Base-by-base conservation (phyloP, 2,888 invertebrate genomes). In the Yponomeuta evonymella region DNA sequence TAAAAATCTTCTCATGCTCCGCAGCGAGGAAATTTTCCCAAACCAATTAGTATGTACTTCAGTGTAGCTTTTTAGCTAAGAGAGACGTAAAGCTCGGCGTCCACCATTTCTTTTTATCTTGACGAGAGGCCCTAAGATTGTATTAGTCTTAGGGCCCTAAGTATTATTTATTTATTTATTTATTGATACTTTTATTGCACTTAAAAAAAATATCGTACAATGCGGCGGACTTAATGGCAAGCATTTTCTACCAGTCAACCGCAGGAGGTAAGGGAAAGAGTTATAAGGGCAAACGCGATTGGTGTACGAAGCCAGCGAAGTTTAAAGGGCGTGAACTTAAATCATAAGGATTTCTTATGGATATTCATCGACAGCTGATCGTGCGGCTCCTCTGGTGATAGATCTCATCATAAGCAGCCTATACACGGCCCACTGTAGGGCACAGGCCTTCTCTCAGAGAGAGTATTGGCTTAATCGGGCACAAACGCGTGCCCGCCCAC, bases 101-200 rank as follows among this genome's bases (percentile, higher is more conserved):
- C 77, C 75, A 78, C 76, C 79, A 75, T 79, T 78, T 77, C 76
- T 79, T 81, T 80, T 81, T 80, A 81, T 81, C 80, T 78, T 43
- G 70, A 70, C 30, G 62, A 67, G 29, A 36, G 33, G 12, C 48
- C 12, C 10, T 29, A 66, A 66, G 64, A 70, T 70, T 70, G 64
- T 70, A 15, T 75, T 73, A 74, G 70, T 69, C 36, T 43, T 43
- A 43, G 70, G 71, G 74, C 75, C n/a, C 64, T 64, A 74, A 74
- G 74, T 72, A 78, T 78, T 77, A 77, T 79, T 78, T 23, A 23
- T 23, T 78, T 77, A 77, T 79, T 78, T 23, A 23, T 23, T 23
- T 23, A 23, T 23, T 23, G 23, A 23, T 23, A 23, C 23, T 23
- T 23, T 23, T 23, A 23, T 23, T 23, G 23, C 23, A 23, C 23